These are phyloP conservation scores for Perognathus longimembris DNA, from an alignment of 2,113 vertebrate genomes.

Conservation along the genomic window DNA sequence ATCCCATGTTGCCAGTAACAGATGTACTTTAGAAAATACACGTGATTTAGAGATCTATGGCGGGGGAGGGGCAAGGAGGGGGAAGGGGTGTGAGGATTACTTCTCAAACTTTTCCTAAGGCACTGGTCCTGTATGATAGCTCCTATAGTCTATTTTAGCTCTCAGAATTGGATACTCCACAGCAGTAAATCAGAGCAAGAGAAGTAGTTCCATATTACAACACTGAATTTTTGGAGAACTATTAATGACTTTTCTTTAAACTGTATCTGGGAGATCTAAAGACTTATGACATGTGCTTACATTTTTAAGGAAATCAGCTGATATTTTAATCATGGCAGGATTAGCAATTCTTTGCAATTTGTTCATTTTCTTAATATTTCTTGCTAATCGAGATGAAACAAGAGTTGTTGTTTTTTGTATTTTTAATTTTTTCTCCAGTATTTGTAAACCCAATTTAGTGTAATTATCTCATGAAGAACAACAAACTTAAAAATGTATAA, in stretches of 20 bases:
- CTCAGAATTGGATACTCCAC: not conserved
- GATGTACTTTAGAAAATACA: conserved; percentile 49
- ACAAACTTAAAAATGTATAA: not conserved
- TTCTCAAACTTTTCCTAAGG: conserved; percentile 7
- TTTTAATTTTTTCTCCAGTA: not conserved
- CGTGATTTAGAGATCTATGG: conserved; percentile 47
- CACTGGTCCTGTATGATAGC: not conserved
- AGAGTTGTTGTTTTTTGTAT: no score
- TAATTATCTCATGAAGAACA: not conserved
- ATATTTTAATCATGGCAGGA: not conserved
- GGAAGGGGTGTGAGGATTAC: conserved; percentile 5
- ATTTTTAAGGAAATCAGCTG: not conserved
- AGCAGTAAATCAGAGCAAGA: not conserved
- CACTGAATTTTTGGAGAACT: not conserved
- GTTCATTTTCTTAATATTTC: not conserved
- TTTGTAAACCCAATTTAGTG: not conserved
- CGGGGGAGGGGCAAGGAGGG: no score
- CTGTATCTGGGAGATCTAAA: not conserved
- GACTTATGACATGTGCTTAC: not conserved
- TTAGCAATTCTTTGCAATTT: not conserved
- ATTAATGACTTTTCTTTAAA: not conserved
- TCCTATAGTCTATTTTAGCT: not conserved
- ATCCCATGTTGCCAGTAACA: conserved; percentile 54
- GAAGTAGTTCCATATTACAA: not conserved
- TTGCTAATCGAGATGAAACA: not conserved